Evolutionary conservation across 2,888 invertebrate species (phyloP).

Genomic region (Lithophane ornitopus): DNA sequence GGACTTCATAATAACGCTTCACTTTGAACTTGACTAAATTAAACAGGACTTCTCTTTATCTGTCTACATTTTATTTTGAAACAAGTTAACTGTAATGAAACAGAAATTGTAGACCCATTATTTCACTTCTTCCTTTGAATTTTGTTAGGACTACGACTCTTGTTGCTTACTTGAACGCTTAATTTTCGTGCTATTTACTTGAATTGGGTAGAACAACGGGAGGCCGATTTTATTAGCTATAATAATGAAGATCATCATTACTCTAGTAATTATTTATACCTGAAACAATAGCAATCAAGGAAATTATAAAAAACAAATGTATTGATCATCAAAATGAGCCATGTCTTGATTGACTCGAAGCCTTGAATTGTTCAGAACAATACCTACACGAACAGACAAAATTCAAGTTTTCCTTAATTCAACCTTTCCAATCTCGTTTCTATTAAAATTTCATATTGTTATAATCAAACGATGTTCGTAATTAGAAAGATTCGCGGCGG

Average conservation of each 20-base stretch:
- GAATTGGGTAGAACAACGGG: not conserved
- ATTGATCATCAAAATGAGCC: not conserved
- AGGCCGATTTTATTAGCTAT: not conserved
- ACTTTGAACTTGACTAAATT: slow-evolving; percentile 22
- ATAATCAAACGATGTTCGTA: slow-evolving; percentile 44
- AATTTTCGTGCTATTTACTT: not conserved
- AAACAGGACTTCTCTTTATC: slow-evolving; percentile 35
- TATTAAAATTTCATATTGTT: slow-evolving; percentile 48
- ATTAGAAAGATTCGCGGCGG: slow-evolving; percentile 52
- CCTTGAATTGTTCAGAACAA: slow-evolving; percentile 10
- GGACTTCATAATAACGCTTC: slow-evolving; percentile 39
- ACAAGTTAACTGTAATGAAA: slow-evolving; percentile 14
- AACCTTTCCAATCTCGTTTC: slow-evolving; percentile 34
- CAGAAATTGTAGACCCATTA: not conserved
- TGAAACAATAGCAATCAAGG: not conserved
- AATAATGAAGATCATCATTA: not conserved
- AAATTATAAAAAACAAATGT: not conserved
- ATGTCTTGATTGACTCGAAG: not conserved
- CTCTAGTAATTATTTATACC: not conserved
- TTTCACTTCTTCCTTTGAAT: not conserved
- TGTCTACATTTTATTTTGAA: slow-evolving; percentile 26
- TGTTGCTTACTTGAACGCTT: not conserved
- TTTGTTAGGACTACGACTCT: not conserved
- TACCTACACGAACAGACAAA: not conserved
- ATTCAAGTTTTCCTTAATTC: slow-evolving; percentile 13